phyloP scores from a whole-genome alignment of 2,888 invertebrate genomes.

The Drosophila antonietae region DNA sequence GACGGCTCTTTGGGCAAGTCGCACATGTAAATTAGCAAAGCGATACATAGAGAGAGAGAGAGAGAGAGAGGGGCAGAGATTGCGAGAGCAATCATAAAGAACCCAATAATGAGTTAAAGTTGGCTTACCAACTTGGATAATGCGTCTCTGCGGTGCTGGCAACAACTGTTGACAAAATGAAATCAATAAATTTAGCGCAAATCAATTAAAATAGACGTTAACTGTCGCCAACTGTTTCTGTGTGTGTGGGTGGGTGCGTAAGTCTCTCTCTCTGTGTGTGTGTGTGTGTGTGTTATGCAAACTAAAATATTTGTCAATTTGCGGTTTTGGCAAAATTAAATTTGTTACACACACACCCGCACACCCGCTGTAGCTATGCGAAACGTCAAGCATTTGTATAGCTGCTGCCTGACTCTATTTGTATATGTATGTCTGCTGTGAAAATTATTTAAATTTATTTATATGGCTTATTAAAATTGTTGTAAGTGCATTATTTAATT shows the following conservation, averaged over 20 bases:
- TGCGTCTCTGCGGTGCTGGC: slow-evolving; percentile 56
- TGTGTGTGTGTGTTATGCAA: slow-evolving; percentile 59
- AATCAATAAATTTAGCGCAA: slow-evolving; percentile 80
- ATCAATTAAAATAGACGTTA: slow-evolving; percentile 72
- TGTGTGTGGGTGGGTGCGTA: not conserved
- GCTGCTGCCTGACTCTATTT: slow-evolving; percentile 18
- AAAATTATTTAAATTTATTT: slow-evolving; percentile 68
- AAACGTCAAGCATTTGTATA: slow-evolving; percentile 36
- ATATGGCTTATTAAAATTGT: slow-evolving; percentile 74
- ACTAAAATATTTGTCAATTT: slow-evolving; percentile 81
- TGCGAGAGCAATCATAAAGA: slow-evolving; percentile 37
- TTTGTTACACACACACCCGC: slow-evolving; percentile 48
- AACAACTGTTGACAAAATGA: slow-evolving; percentile 78
- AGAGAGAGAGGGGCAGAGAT: not conserved
- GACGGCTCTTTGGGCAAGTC: slow-evolving; percentile 36
- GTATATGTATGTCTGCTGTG: not conserved
- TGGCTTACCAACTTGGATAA: slow-evolving; percentile 39
- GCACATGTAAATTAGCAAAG: slow-evolving; percentile 76
- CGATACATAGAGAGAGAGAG: slow-evolving; percentile 18
- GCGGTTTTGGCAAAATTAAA: slow-evolving; percentile 76
- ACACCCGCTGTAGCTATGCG: slow-evolving; percentile 10
- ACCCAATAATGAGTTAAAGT: slow-evolving; percentile 47
- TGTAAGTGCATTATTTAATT: slow-evolving; percentile 73
- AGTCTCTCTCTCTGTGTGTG: slow-evolving; percentile 31
- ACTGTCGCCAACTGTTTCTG: slow-evolving; percentile 24